Percentiles rank a stretch among this genome's conserved stretches.
Conservation (phyloP, 2,113 vertebrate genomes). For the Dasyprocta punctata region DNA sequence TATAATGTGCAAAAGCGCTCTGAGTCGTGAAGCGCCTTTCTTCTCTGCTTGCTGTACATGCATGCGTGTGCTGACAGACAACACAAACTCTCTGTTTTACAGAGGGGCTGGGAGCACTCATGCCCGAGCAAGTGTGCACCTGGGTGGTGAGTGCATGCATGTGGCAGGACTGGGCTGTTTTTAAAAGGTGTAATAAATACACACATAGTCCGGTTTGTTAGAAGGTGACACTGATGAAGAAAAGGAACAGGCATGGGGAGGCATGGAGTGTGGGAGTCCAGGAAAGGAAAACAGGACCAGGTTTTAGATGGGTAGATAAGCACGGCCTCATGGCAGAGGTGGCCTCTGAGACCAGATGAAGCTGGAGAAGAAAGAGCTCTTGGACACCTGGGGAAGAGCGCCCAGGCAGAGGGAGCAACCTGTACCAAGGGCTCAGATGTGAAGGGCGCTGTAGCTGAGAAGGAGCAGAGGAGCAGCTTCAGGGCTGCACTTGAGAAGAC, state of each 20-base stretch:
- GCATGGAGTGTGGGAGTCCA: background rate
- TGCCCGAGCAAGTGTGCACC: rapidly evolving
- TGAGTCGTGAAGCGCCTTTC: background rate
- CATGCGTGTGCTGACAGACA: background rate
- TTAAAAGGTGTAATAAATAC: background rate
- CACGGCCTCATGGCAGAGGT: background rate
- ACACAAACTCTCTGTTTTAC: background rate
- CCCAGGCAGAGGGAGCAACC: background rate
- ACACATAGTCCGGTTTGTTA: background rate
- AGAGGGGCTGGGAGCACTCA: background rate
- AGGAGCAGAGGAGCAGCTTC: background rate
- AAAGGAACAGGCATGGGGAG: background rate
- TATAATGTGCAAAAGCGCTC: background rate
- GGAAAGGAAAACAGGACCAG: background rate
- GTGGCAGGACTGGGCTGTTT: background rate
- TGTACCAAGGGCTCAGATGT: rapidly evolving
- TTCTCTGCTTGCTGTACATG: background rate
- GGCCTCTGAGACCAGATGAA: background rate
- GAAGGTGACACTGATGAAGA: background rate
- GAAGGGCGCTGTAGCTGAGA: background rate
- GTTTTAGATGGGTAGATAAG: background rate
- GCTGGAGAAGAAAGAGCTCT: background rate
- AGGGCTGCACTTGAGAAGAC: background rate
- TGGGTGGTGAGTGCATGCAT: background rate
- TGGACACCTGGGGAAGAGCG: background rate